Conservation (phyloP, 1,140 invertebrate species). For the Paracyclopina nana region DNA sequence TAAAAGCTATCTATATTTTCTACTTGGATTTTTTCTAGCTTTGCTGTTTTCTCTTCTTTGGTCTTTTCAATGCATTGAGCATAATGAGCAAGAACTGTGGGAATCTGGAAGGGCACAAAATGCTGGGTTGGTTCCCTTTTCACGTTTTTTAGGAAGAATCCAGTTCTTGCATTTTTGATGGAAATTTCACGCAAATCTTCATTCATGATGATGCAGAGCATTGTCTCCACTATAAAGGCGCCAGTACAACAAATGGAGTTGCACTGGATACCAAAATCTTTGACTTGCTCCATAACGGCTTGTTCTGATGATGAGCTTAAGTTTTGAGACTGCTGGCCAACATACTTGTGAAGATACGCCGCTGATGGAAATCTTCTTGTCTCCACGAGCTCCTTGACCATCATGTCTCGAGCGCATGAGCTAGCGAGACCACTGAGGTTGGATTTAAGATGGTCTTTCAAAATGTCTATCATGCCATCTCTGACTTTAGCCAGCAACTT, state of each 20-base stretch:
- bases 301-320: not conserved
- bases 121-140: not conserved
- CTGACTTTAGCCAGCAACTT: not conserved
- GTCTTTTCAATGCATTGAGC: not conserved
- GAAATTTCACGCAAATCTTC: not conserved
- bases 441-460: not conserved
- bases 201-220: conserved; percentile 1
- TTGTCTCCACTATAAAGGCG: not conserved
- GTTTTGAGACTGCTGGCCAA: not conserved
- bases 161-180: not conserved
- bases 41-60: not conserved
- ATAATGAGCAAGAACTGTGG: not conserved
- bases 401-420: not conserved
- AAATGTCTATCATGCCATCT: not conserved
- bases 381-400: not conserved
- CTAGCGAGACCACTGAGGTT: not conserved
- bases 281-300: not conserved
- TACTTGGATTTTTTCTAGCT: too few relatives aligned
- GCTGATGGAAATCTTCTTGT: not conserved
- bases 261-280: not conserved
- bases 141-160: not conserved
- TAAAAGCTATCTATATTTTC: too few relatives aligned
- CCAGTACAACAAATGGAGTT: not conserved
- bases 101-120: not conserved
- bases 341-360: not conserved